These are phyloP conservation scores for Rhinoptilus africanus DNA, from an alignment of 2,113 vertebrate genomes.

Conservation along the genomic window DNA sequence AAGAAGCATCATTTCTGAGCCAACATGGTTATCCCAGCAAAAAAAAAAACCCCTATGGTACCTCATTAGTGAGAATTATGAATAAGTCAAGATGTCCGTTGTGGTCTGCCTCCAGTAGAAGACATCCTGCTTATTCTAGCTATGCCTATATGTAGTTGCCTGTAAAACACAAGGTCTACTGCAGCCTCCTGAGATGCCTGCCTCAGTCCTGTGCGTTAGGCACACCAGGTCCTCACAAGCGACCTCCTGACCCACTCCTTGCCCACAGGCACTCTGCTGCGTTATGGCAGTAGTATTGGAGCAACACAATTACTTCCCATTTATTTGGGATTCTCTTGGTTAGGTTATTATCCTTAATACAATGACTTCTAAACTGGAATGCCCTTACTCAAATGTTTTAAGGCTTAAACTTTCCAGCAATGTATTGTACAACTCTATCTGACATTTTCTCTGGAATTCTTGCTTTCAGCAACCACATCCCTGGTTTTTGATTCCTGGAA, in stretches of 20 bases:
- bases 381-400: not conserved
- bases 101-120: not conserved
- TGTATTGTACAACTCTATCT: not conserved
- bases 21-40: not conserved
- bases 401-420: conserved; percentile 15
- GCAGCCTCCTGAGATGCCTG: not conserved
- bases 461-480: conserved; percentile 41
- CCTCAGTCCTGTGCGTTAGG: not conserved
- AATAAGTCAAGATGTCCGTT: not conserved
- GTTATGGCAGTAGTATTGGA: not conserved
- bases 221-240: not conserved
- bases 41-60: not conserved
- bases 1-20: not conserved
- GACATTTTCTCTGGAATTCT: conserved; percentile 35
- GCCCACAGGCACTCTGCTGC: not conserved
- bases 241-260: not conserved
- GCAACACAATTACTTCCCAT: not conserved
- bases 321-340: not conserved
- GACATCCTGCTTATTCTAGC: not conserved
- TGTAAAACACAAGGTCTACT: not conserved
- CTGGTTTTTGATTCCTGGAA: conserved; percentile 52
- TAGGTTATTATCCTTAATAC: not conserved
- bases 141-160: not conserved
- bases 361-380: conserved; percentile 20
- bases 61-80: not conserved